Conservation (phyloP, 2,888 invertebrate species). For the Hedychridium roseum region DNA sequence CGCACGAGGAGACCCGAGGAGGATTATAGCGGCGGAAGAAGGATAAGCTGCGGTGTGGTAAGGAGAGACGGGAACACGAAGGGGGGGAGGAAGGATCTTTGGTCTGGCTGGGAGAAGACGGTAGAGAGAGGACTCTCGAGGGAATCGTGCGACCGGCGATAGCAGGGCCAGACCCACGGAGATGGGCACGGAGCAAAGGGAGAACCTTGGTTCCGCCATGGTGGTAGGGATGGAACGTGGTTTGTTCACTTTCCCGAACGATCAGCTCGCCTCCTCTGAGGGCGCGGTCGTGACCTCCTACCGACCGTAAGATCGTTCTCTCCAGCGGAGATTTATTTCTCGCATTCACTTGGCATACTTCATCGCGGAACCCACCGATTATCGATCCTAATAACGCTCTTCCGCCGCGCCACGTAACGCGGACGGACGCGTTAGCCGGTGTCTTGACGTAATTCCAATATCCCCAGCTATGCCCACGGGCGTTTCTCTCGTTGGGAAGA, state of each 20-base stretch:
- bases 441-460: too few species aligned
- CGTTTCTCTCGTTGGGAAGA: too few species aligned
- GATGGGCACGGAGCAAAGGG: constrained; percentile 39
- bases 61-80: constrained; percentile 5
- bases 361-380: too few species aligned
- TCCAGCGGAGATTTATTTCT: constrained; percentile 4
- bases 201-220: constrained; percentile 45
- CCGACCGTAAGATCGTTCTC: constrained; percentile 14
- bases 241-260: constrained; percentile 63
- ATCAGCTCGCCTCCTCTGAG: constrained; percentile 54
- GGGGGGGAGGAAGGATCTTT: constrained; percentile 4
- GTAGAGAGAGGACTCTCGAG: constrained; percentile 23
- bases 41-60: neutral
- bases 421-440: too few species aligned
- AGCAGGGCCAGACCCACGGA: constrained; percentile 33
- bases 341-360: too few species aligned
- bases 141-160: constrained; percentile 38
- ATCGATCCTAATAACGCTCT: too few species aligned
- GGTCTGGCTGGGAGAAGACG: constrained; percentile 19
- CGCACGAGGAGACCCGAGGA: constrained; percentile 12
- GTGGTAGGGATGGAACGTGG: constrained; percentile 63
- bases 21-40: constrained; percentile 13
- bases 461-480: too few species aligned
- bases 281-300: constrained; percentile 61
- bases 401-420: too few species aligned